Evolutionary conservation across 2,113 vertebrate species (phyloP), one percentile per base, ranked within the genome.

Genomic region (Pangasianodon gigas): DNA sequence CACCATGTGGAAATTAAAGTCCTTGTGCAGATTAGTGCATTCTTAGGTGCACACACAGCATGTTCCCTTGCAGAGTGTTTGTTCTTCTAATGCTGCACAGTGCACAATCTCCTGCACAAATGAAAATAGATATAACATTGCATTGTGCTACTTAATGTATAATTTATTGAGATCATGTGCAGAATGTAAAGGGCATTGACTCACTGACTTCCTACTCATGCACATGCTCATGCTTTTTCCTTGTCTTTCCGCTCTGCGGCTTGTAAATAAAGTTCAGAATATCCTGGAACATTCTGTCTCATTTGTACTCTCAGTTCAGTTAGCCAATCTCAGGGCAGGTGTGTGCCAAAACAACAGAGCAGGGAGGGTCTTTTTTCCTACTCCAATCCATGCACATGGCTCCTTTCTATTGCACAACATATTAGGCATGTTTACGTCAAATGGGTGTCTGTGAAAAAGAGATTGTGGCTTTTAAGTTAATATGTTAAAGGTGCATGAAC

Each of bases 211-310:
- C 32, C 48, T 13, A 41, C 19, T 56, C 80, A 21, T 0, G 41
- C 46, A 80, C 7, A 69, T 51, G 16, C 4, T 69, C 19, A 24
- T 41, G 74, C 83, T 41, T 77, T 62, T 69, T 74, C 48, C 48
- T 21, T 83, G 41, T 84, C 67, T 48, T 65, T 46, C 48, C 82
- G 41, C 41, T 87, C n/a, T 37, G 14, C 19, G 41, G n/a, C 84
- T 79, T 54, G 86, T 69, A 80, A 87, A 83, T 90, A 90, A 90
- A 90, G 84, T 92, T 86, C 91, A 89, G 48, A 77, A 67, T 87
- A 92, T 89, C 48, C 85, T 84, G 89, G 91, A 92, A 92, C 91
- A 84, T 90, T 90, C 89, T 92, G 91, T 90, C 85, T 92, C 77
- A 46, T 88, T 86, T 81, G 75, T 48, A 79, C 85, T 67, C n/a